Evolutionary conservation across 2,888 invertebrate species (phyloP).

Genomic region (Tenthredo amoena): DNA sequence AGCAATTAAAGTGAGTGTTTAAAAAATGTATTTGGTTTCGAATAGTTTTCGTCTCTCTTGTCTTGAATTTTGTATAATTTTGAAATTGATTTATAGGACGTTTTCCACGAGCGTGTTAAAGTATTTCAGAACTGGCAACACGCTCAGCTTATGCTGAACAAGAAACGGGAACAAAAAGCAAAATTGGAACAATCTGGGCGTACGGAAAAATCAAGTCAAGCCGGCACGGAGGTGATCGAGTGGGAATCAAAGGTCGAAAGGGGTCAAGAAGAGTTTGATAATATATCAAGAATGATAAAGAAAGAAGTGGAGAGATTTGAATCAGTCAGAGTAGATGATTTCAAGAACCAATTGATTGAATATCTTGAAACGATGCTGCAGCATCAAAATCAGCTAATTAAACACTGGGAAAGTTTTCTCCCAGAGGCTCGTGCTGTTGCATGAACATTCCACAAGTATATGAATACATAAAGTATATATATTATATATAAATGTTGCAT

Average conservation of each 20-base stretch:
- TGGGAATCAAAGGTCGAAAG: constrained; percentile 98
- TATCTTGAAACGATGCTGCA: constrained; percentile 97
- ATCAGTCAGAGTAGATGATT: constrained; percentile 91
- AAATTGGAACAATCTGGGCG: constrained; percentile 94
- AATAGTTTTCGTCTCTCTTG: background rate
- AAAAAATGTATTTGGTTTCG: constrained; percentile 51
- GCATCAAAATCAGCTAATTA: constrained; percentile 95
- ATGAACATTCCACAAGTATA: constrained; percentile 78
- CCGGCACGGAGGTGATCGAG: constrained; percentile 95
- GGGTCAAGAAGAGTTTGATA: constrained; percentile 97
- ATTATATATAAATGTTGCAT: constrained; percentile 39
- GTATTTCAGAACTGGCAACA: constrained; percentile 99
- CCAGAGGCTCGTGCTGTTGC: constrained; percentile 97
- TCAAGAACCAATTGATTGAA: constrained; percentile 92
- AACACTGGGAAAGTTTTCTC: constrained; percentile 97
- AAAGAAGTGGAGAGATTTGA: constrained; percentile 97
- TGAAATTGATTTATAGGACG: constrained; percentile 78
- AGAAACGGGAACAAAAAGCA: constrained; percentile 96
- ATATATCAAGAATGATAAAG: constrained; percentile 95
- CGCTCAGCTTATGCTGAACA: constrained; percentile 95
- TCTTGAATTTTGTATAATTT: constrained; percentile 19
- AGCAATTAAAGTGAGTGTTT: constrained; percentile 87
- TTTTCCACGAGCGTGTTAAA: constrained; percentile 87
- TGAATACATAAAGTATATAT: constrained; percentile 41
- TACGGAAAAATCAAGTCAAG: constrained; percentile 93